Evolutionary conservation across 2,797 vertebrate genomes (phyloP).

Genomic region (Micrastur ruficollis): DNA sequence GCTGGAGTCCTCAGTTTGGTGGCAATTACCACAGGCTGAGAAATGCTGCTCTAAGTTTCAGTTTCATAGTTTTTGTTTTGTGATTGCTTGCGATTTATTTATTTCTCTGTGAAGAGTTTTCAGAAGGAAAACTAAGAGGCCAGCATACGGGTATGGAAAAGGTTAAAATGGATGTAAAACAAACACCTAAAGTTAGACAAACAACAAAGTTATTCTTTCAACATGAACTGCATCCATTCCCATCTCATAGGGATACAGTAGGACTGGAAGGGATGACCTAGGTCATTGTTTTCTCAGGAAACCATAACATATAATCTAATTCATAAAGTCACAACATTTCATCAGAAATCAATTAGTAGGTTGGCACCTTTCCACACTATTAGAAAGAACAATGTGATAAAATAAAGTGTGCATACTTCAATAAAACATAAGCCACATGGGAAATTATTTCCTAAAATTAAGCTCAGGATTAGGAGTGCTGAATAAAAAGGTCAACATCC

Average conservation of each 20-base stretch:
- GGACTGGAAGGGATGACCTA: background rate
- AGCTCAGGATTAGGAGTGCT: background rate
- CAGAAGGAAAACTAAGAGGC: background rate
- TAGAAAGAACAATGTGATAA: background rate
- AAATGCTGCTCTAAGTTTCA: background rate
- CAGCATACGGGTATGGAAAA: background rate
- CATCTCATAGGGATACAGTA: background rate
- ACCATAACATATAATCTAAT: background rate
- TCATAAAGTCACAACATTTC: background rate
- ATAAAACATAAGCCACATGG: background rate
- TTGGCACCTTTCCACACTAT: background rate
- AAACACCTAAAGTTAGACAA: background rate
- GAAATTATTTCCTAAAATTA: background rate
- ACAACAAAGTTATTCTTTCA: background rate
- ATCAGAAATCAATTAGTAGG: background rate
- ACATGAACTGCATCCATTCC: background rate
- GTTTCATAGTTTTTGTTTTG: background rate
- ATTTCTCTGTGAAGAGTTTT: background rate
- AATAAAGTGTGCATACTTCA: background rate
- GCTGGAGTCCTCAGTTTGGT: background rate
- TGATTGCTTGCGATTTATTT: background rate
- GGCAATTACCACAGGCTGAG: background rate
- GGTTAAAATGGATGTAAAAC: background rate
- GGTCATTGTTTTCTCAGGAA: background rate
- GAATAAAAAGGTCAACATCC: background rate